Evolutionary conservation across 2,888 invertebrate genomes (phyloP), one percentile per base, ranked within the genome.

Genomic region (Lithophane leautieri): DNA sequence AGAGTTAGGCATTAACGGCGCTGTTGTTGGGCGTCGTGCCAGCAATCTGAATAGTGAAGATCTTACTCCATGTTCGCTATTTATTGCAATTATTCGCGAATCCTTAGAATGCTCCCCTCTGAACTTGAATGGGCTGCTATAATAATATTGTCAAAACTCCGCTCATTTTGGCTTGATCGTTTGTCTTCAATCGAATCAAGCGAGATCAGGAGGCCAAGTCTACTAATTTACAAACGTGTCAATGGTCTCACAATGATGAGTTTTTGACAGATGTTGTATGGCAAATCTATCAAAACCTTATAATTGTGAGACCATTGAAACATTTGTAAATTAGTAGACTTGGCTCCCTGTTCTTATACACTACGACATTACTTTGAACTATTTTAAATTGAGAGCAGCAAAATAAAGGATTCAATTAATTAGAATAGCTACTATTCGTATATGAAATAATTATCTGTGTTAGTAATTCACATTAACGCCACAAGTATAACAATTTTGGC

Each of bases 51-150:
- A 87, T 76, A 85, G 84, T 85, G 86, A 78, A 85, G 87, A 90
- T 88, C 89, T 88, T 86, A 89, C 88, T 88, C 88, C 82, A 87
- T 86, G 89, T 89, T 87, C 86, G 82, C 88, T 91, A 90, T 94
- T 93, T 92, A 92, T 92, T 92, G 91, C 91, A 93, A 94, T 93
- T 91, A 93, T 93, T 92, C 89, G 89, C 86, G 91, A 89, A 91
- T 91, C 90, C 86, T 86, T 84, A 85, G 84, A 90, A 86, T 82
- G 80, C 75, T 88, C 81, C 83, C 86, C 80, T 63, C 85, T 84
- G 81, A 87, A 88, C 85, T 86, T 84, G 86, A 89, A 91, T 90
- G 88, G 87, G 88, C 88, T 86, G 86, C 80, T 76, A 80, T 78
- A 80, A 82, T 83, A 86, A 86, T 83, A 82, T 80, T 81, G 84